Evolutionary conservation across 2,113 vertebrate genomes (phyloP), one percentile per base, ranked within the genome.

Genomic region (Halcyon senegalensis): DNA sequence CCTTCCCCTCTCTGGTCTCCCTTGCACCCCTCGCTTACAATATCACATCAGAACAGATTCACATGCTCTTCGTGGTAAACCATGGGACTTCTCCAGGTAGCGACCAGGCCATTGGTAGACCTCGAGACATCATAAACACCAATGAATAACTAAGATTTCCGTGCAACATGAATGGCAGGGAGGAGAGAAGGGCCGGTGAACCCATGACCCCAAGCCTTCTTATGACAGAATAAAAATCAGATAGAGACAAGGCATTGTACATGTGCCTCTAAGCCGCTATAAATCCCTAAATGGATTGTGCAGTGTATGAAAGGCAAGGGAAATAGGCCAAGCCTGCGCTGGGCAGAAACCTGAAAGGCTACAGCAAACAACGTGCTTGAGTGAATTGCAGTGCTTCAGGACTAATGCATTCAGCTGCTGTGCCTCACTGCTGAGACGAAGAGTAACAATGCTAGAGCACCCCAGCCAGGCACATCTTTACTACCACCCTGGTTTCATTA

Each of bases 241-340:
- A 84, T 81, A 88, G 84, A 96, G 83, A 59, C 85, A 97, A 91
- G 90, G 91, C 94, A 92, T 58, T 85, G 87, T 83, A 92, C 77
- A 93, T 87, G 89, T 92, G 83, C 74, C 44, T 91, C 93, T 97
- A 97, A 96, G 96, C 94, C 2, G 44, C 76, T 90, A 90, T 96
- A 96, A 97, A 97, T 97, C 96, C 96, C 94, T 97, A 96, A 97
- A 97, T 96, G 96, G 96, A 96, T 96, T 96, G 89, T 80, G 64
- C 41, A 16, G 33, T 89, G 91, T 81, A 87, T 93, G 85, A 94
- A 95, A 96, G 92, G 81, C 92, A 92, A 94, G 76, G 76, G 92
- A 97, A 97, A 94, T 95, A 95, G 95, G 95, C 92, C 93, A 96
- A 95, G 83, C 93, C 79, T 4, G 28, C 20, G 11, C 55, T 78